Evolutionary conservation across 2,113 vertebrate species (phyloP), one percentile per base, ranked within the genome.

Genomic region (Forbesichthys agassizii): DNA sequence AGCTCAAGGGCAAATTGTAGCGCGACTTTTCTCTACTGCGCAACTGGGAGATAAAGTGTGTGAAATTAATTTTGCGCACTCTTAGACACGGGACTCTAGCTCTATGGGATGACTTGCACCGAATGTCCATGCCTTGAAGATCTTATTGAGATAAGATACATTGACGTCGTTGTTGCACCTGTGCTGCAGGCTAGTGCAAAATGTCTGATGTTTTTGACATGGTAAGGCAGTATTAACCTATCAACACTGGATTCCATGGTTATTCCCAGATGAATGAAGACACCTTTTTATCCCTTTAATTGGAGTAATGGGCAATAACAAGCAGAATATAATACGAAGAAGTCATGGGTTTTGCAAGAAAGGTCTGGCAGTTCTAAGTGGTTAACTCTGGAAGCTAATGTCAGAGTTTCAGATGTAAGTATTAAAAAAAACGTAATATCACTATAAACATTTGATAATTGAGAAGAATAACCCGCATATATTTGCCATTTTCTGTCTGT

Each of bases 381-480:
- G 58, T 80, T 66, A 61, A 83, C 73, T 82, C 75, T 83, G 83
- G 77, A 90, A 85, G 87, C 65, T 46, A 84, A 89, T 78, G 72
- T 83, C 79, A 83, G 84, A 89, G 82, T 91, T 92, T 90, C 88
- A 84, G 52, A 83, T 80, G 91, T 91, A 79, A 91, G 91, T 92
- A 85, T 42, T 8, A 6, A 42, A 42, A 42, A 42, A 42, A 42
- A 42, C 36, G 3, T 42, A 1, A 6, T 42, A 42, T 6, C 36
- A 42, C 5, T 7, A 42, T 42, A 5, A 42, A 8, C 7, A 42
- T 42, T 42, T 42, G 36, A 6, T 42, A 6, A 42, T 7, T 42
- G 36, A 42, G 36, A 42, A 42, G 36, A 42, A 42, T 42, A 7
- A 42, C 36, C 36, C 36, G 5, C 36, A 42, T 42, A 42, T 42